Conservation (phyloP, 1,140 invertebrate species). For the Drosophila pseudoobscura region DNA sequence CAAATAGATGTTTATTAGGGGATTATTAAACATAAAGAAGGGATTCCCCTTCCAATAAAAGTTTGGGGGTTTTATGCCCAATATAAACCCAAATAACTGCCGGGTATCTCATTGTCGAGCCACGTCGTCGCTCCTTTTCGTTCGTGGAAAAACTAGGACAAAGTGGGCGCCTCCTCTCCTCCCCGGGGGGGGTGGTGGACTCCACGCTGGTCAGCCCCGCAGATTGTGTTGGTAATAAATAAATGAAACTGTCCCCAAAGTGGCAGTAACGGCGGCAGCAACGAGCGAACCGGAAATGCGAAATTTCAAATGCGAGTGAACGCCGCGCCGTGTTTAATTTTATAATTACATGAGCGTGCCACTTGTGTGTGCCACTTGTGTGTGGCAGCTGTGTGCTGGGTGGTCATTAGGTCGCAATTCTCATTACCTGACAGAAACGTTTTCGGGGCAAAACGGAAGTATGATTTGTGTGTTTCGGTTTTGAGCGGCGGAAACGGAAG, state of each 20-base stretch:
- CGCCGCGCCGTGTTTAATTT: conserved; percentile 68
- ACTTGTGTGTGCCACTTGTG: neutral
- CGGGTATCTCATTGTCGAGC: too few species aligned
- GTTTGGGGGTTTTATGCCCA: too few species aligned
- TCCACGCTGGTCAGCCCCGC: conserved; percentile 24
- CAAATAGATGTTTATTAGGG: too few species aligned
- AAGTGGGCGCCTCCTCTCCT: conserved; percentile 9
- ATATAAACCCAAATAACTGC: too few species aligned
- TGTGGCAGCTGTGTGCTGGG: too few species aligned
- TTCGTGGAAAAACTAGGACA: conserved; percentile 32
- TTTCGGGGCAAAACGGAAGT: conserved; percentile 44
- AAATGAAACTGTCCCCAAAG: conserved; percentile 26
- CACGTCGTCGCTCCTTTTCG: neutral
- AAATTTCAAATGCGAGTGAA: conserved; percentile 43
- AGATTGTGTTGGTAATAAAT: conserved; percentile 38
- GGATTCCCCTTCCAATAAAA: too few species aligned
- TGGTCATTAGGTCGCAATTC: conserved; percentile 46
- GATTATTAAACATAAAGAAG: too few species aligned
- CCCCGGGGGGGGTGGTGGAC: neutral
- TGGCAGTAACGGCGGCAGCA: conserved; percentile 1
- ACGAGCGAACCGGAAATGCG: conserved; percentile 51
- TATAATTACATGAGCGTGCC: conserved; percentile 44
- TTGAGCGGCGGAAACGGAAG: conserved; percentile 61
- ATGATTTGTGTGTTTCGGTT: conserved; percentile 63
- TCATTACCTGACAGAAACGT: too few species aligned